Evolutionary conservation across 1,140 invertebrate genomes (phyloP).

Genomic region (Panagrolaimus sp.): DNA sequence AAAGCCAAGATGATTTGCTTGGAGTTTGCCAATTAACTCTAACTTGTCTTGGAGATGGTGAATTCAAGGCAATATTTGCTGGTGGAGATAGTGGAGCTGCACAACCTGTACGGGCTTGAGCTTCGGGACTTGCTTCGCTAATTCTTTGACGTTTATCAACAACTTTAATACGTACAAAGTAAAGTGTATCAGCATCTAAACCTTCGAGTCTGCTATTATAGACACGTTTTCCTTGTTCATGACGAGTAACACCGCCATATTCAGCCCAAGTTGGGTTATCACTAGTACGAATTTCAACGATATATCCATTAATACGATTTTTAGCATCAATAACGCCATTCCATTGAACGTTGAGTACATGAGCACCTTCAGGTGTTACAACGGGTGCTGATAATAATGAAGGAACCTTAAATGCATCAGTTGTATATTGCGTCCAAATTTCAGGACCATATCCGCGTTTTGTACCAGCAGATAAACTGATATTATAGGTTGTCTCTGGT

Average conservation of each 20-base stretch:
- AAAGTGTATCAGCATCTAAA: slow-evolving; percentile 55
- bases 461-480: slow-evolving; percentile 52
- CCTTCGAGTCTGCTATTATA: slow-evolving; percentile 47
- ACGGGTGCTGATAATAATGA: slow-evolving; percentile 39
- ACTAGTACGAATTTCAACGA: slow-evolving; percentile 49
- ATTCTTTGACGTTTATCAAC: slow-evolving; percentile 49
- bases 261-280: slow-evolving; percentile 52
- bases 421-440: slow-evolving; percentile 54
- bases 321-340: slow-evolving; percentile 51
- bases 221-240: slow-evolving; percentile 46
- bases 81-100: slow-evolving; percentile 53
- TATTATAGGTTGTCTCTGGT: slow-evolving; percentile 56
- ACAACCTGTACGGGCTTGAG: slow-evolving; percentile 54
- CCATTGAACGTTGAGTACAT: slow-evolving; percentile 54
- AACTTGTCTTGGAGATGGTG: slow-evolving; percentile 51
- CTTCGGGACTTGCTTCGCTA: slow-evolving; percentile 54
- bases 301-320: slow-evolving; percentile 52
- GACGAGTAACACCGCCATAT: slow-evolving; percentile 39
- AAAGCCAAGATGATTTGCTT: slow-evolving; percentile 46
- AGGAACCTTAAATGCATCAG: slow-evolving; percentile 56
- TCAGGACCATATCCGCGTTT: slow-evolving; percentile 47
- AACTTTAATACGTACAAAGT: slow-evolving; percentile 56
- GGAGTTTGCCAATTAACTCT: slow-evolving; percentile 54
- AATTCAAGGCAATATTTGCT: slow-evolving; percentile 49
- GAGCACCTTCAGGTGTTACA: slow-evolving; percentile 53